These are phyloP conservation scores for Phacellophora camtschatica DNA, from an alignment of 30 jellyfish, hydroid and myxozoan species.

Conservation along the genomic window DNA sequence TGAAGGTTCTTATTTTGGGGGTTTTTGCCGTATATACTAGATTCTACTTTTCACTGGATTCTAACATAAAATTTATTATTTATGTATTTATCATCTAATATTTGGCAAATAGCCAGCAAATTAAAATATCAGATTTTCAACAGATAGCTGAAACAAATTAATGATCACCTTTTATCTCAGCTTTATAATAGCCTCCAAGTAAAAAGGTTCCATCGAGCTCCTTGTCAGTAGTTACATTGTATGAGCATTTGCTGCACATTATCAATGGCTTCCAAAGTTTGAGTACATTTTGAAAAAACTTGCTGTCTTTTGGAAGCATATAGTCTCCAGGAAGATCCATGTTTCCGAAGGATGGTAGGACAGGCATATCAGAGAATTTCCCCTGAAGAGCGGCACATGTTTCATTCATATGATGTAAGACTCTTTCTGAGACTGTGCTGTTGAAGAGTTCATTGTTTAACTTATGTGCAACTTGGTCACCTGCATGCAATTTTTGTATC, in stretches of 20 bases:
- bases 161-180: slow-evolving; percentile 41
- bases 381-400: neutral
- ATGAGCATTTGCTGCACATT: slow-evolving; percentile 35
- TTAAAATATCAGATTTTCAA: no score
- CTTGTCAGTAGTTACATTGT: slow-evolving; percentile 28
- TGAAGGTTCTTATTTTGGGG: no score
- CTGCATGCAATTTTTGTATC: no score
- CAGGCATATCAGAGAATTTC: slow-evolving; percentile 20
- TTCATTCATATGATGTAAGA: neutral
- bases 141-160: no score
- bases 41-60: no score
- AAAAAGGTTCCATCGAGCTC: slow-evolving; percentile 54
- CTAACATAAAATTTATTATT: no score
- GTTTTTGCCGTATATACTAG: no score
- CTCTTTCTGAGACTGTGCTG: slow-evolving; percentile 18
- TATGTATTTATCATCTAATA: no score
- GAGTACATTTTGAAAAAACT: slow-evolving; percentile 23
- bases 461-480: slow-evolving; percentile 64
- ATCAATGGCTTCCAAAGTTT: slow-evolving; percentile 56
- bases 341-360: slow-evolving; percentile 58
- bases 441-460: slow-evolving; percentile 4
- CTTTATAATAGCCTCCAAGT: slow-evolving; percentile 71
- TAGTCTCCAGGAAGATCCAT: slow-evolving; percentile 68
- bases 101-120: no score
- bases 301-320: slow-evolving; percentile 24